Conservation (phyloP, 2,797 vertebrate genomes). For the Artibeus jamaicensis region DNA sequence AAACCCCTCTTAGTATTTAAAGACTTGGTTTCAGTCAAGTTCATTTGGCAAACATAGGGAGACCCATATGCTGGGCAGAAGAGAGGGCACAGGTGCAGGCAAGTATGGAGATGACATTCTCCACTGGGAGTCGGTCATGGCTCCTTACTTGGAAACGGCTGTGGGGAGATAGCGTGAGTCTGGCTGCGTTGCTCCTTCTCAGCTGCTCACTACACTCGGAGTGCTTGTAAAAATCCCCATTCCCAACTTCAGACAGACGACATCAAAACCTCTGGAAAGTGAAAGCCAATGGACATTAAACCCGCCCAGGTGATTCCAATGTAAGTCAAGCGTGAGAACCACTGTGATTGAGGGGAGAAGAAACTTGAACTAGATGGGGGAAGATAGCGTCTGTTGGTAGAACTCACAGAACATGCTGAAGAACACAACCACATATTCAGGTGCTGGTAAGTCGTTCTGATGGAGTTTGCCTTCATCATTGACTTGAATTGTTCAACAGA, state of each 20-base stretch:
- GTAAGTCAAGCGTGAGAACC: background rate
- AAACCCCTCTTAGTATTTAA: background rate
- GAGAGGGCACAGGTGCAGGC: background rate
- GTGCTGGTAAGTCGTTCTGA: background rate
- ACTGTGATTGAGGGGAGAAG: background rate
- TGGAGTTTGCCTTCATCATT: background rate
- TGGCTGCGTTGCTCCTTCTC: too few species aligned
- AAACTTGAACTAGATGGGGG: background rate
- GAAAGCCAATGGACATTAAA: background rate
- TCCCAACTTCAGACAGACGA: background rate
- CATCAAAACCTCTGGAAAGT: background rate
- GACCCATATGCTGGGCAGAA: background rate
- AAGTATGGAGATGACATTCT: background rate
- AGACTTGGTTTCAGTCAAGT: background rate
- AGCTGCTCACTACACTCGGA: background rate
- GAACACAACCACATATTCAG: background rate
- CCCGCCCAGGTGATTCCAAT: background rate
- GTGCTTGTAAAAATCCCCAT: background rate
- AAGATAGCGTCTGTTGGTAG: background rate
- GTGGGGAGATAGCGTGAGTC: background rate
- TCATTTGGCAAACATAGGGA: background rate
- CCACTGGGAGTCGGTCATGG: background rate
- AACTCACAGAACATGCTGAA: background rate
- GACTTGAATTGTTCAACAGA: background rate
- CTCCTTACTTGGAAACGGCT: background rate